A percentile compares a stretch with the other conserved stretches of the same genome.
Evolutionary conservation across 2,888 invertebrate genomes (phyloP).

Genomic region (Melanchra persicariae): DNA sequence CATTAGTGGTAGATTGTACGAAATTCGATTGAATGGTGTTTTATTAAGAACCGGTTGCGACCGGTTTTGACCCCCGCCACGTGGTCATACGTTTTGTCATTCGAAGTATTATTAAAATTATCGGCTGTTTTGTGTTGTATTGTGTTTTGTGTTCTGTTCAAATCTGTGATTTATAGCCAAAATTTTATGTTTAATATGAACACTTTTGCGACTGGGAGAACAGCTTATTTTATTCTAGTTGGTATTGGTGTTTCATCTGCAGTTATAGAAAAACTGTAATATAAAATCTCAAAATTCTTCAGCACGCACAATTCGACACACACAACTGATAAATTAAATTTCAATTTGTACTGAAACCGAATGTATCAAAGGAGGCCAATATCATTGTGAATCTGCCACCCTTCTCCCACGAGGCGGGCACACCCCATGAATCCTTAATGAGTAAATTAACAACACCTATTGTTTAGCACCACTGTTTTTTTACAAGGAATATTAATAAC

Average conservation of each 20-base stretch:
- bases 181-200: slow-evolving; percentile 41
- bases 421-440: slow-evolving; percentile 89
- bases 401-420: slow-evolving; percentile 68
- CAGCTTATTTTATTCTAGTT: slow-evolving; percentile 1
- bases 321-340: slow-evolving; percentile 66
- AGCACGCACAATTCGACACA: slow-evolving; percentile 37
- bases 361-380: slow-evolving; percentile 72
- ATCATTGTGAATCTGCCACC: slow-evolving; percentile 70
- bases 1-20: slow-evolving; percentile 72
- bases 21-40: slow-evolving; percentile 87
- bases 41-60: slow-evolving; percentile 86
- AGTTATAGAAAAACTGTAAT: background rate
- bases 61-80: slow-evolving; percentile 87
- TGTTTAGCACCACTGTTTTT: slow-evolving; percentile 88
- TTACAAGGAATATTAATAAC: slow-evolving; percentile 89
- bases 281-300: slow-evolving; percentile 16
- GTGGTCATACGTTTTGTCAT: slow-evolving; percentile 88
- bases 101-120: slow-evolving; percentile 85
- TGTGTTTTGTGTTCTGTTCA: slow-evolving; percentile 71
- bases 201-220: slow-evolving; percentile 12
- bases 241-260: background rate
- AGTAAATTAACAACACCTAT: slow-evolving; percentile 90
- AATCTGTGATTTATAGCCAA: slow-evolving; percentile 70
- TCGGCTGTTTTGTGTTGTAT: slow-evolving; percentile 81
- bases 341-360: slow-evolving; percentile 68